Evolutionary conservation across 2,113 vertebrate species (phyloP).

Genomic region (Perca fluviatilis): DNA sequence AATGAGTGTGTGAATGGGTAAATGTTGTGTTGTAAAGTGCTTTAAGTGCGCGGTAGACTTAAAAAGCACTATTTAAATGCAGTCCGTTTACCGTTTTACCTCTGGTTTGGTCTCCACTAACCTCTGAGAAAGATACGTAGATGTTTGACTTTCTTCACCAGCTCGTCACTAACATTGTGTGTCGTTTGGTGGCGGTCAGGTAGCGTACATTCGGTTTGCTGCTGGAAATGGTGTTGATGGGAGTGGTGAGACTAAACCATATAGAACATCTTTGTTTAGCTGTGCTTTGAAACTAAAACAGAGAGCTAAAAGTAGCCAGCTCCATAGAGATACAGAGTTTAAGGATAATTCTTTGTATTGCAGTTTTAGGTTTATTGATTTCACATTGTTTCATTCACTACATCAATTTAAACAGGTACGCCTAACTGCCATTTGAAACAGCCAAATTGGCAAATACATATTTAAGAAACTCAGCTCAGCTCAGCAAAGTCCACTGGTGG

Average conservation of each 20-base stretch:
- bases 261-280: neutral
- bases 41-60: no score
- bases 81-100: no score
- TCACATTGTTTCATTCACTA: conserved; percentile 11
- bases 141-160: neutral
- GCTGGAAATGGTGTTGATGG: neutral
- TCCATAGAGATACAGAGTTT: neutral
- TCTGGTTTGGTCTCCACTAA: neutral
- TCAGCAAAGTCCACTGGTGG: neutral
- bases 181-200: neutral
- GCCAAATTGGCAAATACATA: neutral
- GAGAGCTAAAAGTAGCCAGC: neutral
- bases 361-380: neutral
- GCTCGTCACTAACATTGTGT: neutral
- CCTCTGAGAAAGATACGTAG: neutral
- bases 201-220: neutral
- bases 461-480: neutral
- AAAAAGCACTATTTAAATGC: no score
- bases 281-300: neutral
- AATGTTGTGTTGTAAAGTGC: no score
- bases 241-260: neutral
- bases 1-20: no score
- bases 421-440: neutral
- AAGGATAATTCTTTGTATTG: neutral
- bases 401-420: neutral